phyloP scores from a whole-genome alignment of 2,113 vertebrate species.

The Hemicordylus capensis region DNA sequence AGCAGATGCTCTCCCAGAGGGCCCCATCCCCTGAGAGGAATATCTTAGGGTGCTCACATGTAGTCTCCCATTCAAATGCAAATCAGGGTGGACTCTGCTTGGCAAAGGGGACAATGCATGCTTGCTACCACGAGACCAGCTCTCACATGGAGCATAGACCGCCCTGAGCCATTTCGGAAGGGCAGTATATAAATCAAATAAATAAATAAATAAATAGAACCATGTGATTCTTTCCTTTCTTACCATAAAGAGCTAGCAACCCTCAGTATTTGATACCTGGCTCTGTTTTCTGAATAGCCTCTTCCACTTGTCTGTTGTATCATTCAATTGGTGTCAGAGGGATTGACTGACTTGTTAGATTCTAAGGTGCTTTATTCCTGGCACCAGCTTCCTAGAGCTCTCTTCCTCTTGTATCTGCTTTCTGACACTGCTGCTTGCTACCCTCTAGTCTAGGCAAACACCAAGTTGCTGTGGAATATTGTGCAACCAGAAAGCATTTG shows the following conservation, averaged over 20 bases:
- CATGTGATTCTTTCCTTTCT: background rate
- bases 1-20: no score
- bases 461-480: background rate
- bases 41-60: no score
- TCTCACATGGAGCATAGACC: no score
- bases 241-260: background rate
- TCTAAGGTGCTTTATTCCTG: background rate
- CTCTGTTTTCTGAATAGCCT: background rate
- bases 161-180: no score
- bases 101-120: no score
- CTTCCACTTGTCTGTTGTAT: background rate
- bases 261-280: background rate
- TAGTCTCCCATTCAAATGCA: no score
- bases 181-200: no score
- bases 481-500: background rate
- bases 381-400: background rate
- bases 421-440: background rate
- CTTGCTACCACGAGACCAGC: no score
- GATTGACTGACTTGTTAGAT: background rate
- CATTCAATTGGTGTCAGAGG: background rate
- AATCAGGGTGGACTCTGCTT: no score
- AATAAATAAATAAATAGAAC: background rate
- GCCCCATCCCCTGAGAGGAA: no score
- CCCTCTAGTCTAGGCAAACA: background rate
- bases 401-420: background rate